These are phyloP conservation scores for Emmelina monodactyla DNA, from an alignment of 2,888 invertebrate species.

Conservation along the genomic window DNA sequence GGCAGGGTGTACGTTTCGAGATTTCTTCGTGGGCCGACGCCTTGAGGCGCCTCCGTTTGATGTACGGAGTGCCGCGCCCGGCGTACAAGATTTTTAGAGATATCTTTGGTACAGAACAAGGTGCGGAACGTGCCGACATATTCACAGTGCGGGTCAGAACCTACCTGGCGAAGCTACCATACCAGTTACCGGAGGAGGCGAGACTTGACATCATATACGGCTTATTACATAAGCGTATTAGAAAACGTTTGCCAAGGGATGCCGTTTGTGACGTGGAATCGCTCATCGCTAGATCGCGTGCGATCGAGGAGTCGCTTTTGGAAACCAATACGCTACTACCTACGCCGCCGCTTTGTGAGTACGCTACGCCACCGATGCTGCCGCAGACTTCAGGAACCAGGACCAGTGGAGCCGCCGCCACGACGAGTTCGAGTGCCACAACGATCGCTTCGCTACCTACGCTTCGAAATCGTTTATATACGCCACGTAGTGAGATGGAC, in stretches of 20 bases:
- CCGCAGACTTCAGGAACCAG: background rate
- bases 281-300: background rate
- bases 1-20: slow-evolving; percentile 8
- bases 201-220: slow-evolving; percentile 5
- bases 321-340: background rate
- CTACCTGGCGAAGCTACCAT: slow-evolving; percentile 3
- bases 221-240: background rate
- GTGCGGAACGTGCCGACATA: slow-evolving; percentile 2
- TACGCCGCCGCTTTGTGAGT: background rate
- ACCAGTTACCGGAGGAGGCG: slow-evolving; percentile 3
- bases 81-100: slow-evolving; percentile 7
- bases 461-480: too few relatives aligned
- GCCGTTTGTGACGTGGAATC: background rate
- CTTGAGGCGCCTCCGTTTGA: slow-evolving; percentile 6
- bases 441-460: too few relatives aligned
- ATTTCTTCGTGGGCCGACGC: slow-evolving; percentile 9
- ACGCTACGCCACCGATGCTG: background rate
- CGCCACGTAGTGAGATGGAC: too few relatives aligned
- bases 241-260: slow-evolving; percentile 4
- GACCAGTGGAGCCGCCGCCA: too few relatives aligned
- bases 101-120: slow-evolving; percentile 9
- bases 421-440: background rate
- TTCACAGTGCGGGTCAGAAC: slow-evolving; percentile 1
- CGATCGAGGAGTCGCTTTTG: background rate
- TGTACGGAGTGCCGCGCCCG: slow-evolving; percentile 9